These are phyloP conservation scores for Lemur catta DNA, from an alignment of 2,797 vertebrate genomes.

Conservation along the genomic window DNA sequence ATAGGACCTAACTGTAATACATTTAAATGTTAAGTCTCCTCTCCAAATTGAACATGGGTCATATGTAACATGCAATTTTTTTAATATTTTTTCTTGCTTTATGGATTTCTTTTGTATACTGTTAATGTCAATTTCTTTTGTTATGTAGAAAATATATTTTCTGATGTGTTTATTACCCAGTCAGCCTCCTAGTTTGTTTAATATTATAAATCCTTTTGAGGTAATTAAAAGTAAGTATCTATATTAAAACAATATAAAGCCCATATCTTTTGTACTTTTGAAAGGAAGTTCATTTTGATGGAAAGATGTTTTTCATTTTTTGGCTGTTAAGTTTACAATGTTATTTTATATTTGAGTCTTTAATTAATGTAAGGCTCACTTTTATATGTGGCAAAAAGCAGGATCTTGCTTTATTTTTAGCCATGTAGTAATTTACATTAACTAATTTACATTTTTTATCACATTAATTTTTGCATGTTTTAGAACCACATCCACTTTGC, in stretches of 20 bases:
- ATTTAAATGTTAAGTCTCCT: neutral
- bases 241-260: neutral
- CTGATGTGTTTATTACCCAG: neutral
- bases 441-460: neutral
- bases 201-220: neutral
- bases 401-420: neutral
- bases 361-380: neutral
- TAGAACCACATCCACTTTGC: too few relatives aligned
- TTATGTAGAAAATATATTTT: neutral
- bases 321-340: neutral
- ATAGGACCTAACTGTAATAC: too few relatives aligned
- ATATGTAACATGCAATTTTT: neutral
- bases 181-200: neutral
- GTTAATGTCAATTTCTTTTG: neutral
- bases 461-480: neutral
- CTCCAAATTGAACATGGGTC: neutral
- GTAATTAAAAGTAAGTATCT: neutral
- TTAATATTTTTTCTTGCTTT: neutral
- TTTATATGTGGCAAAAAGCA: neutral
- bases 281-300: neutral
- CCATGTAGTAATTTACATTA: neutral
- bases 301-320: neutral
- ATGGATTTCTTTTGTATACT: neutral
- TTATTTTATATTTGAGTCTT: neutral
- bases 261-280: neutral